Percentiles rank a stretch among this genome's conserved stretches.
These are phyloP conservation scores for Coptodon rendalli DNA, from an alignment of 2,113 vertebrate genomes.

Conservation along the genomic window DNA sequence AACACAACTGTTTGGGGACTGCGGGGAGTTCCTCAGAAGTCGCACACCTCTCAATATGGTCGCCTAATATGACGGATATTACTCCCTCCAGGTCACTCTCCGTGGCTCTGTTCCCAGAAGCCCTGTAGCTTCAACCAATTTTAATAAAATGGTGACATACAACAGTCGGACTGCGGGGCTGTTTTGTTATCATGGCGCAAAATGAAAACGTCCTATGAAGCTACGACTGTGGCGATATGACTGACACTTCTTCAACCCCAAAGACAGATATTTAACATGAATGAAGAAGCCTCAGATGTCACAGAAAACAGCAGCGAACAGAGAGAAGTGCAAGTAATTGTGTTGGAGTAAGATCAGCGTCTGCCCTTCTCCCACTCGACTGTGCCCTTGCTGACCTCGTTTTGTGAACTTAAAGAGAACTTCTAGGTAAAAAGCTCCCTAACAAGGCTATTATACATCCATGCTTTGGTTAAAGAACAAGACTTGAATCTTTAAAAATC, in stretches of 20 bases:
- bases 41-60: conserved; percentile 15
- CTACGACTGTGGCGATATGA: not conserved
- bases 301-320: not conserved
- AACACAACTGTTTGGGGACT: conserved; percentile 22
- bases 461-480: not conserved
- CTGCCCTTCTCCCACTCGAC: not conserved
- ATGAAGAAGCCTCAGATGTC: not conserved
- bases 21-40: conserved; percentile 15
- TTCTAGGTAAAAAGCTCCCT: not conserved
- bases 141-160: conserved; percentile 1
- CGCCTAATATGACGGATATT: conserved; percentile 33
- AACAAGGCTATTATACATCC: not conserved
- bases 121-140: not conserved
- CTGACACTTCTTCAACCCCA: not conserved
- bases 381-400: conserved; percentile 15
- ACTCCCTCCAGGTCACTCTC: conserved; percentile 12
- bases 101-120: conserved; percentile 3
- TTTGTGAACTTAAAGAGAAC: not conserved
- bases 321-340: not conserved
- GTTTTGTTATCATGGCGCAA: not conserved
- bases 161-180: not conserved
- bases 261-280: not conserved
- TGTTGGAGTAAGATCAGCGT: not conserved
- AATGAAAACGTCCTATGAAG: not conserved
- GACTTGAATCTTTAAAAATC: not conserved